phyloP scores from a whole-genome alignment of 2,888 invertebrate genomes.

The Ophonus ardosiacus region DNA sequence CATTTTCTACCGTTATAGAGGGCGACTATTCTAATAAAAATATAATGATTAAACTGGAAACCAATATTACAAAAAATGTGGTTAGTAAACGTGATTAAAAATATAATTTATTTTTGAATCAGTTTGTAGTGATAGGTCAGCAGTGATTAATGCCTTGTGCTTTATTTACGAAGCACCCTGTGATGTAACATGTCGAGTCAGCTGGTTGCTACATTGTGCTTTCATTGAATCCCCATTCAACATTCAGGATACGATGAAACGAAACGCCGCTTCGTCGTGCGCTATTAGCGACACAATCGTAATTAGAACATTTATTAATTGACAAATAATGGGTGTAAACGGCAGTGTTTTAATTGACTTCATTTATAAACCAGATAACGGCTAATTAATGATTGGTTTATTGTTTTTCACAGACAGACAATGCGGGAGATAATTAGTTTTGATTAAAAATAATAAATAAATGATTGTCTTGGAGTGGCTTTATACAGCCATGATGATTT shows the following conservation, averaged over 20 bases:
- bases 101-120: background rate
- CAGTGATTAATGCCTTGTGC: background rate
- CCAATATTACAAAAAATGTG: background rate
- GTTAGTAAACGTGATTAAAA: background rate
- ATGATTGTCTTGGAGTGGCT: conserved; percentile 39
- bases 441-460: conserved; percentile 18
- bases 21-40: no score
- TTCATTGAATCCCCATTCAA: conserved; percentile 5
- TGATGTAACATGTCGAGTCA: conserved; percentile 11
- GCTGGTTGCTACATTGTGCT: background rate
- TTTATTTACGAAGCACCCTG: background rate
- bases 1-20: no score
- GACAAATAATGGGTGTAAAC: conserved; percentile 57
- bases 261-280: background rate
- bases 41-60: no score
- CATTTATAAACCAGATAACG: conserved; percentile 53
- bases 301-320: conserved; percentile 59
- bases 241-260: conserved; percentile 17
- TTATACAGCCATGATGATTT: background rate
- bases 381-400: conserved; percentile 61
- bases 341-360: conserved; percentile 56
- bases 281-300: conserved; percentile 44
- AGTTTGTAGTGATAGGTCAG: background rate
- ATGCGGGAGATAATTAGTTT: conserved; percentile 54
- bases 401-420: conserved; percentile 48